Evolutionary conservation across 2,888 invertebrate species (phyloP).

Genomic region (Drosophila greeni): DNA sequence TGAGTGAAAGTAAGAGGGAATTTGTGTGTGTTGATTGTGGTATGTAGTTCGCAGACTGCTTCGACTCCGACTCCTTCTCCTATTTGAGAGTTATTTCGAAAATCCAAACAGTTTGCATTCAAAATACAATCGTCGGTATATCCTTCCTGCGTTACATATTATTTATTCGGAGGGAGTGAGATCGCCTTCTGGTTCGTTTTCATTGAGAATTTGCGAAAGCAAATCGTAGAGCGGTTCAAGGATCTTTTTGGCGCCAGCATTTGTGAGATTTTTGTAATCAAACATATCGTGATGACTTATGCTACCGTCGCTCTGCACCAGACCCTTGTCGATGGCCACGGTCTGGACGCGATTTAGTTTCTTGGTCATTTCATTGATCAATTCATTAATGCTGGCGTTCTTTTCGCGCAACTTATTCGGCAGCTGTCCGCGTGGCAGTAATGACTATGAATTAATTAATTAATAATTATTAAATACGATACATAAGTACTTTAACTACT

Average conservation of each 20-base stretch:
- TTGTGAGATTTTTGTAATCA: slow-evolving; percentile 92
- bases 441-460: slow-evolving; percentile 82
- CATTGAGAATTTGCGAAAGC: slow-evolving; percentile 86
- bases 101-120: slow-evolving; percentile 2
- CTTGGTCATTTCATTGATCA: slow-evolving; percentile 83
- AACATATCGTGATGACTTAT: slow-evolving; percentile 95
- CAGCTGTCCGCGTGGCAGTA: slow-evolving; percentile 92
- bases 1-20: slow-evolving; percentile 14
- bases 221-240: slow-evolving; percentile 92
- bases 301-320: slow-evolving; percentile 87
- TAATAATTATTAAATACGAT: slow-evolving; percentile 1
- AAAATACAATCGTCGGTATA: slow-evolving; percentile 11
- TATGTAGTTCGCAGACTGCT: slow-evolving; percentile 13
- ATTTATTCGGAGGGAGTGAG: slow-evolving; percentile 83
- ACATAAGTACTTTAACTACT: slow-evolving; percentile 71
- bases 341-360: slow-evolving; percentile 86
- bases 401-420: slow-evolving; percentile 90
- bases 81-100: slow-evolving; percentile 11
- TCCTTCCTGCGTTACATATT: neutral
- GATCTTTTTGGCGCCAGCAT: slow-evolving; percentile 90
- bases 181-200: slow-evolving; percentile 87
- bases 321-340: slow-evolving; percentile 88
- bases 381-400: slow-evolving; percentile 86
- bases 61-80: too few species aligned
- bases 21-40: slow-evolving; percentile 26